Evolutionary conservation across 2,888 invertebrate species (phyloP), one percentile per base, ranked within the genome.

Genomic region (Oscheius sp.): DNA sequence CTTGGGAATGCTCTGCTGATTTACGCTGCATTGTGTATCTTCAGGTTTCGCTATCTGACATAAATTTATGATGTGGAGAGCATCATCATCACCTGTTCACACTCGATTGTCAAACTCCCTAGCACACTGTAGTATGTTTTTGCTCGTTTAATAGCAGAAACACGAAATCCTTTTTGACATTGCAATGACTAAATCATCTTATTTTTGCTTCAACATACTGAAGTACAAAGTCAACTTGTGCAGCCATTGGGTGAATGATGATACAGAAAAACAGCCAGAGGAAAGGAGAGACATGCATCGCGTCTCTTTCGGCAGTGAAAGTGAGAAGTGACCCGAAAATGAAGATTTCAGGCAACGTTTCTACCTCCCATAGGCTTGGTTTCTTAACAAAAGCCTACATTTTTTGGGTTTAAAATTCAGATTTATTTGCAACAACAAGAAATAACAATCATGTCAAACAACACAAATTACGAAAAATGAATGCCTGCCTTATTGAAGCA

Each of bases 401-500:
- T n/a, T n/a, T n/a, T n/a, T n/a, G n/a, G n/a, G n/a, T n/a, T n/a
- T n/a, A n/a, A n/a, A n/a, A n/a, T n/a, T n/a, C n/a, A n/a, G 25
- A 15, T 52, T 23, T 52, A 52, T 52, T 52, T 52, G 23, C 27
- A 52, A 52, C 50, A 52, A 52, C 27, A 52, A 10, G n/a, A 15
- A 52, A 27, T 8, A 52, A 52, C 50, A 52, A 52, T 31, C n/a
- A 52, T 27, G 17, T n/a, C 50, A 52, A 52, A 25, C 10, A 25
- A 4, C 5, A 5, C 33, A 58, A 39, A 20, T 68, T 45, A 78
- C 3, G 75, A 65, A 70, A 97, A 97, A 90, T 97, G 96, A 87
- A 97, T 92, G 84, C 95, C 96, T 88, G 92, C 92, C 65, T 91
- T 90, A 88, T 97, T 97, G 87, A 96, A 96, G 39, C 91, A 92